Evolutionary conservation across 2,797 vertebrate genomes (phyloP).

Genomic region (Psittacula derbiana): DNA sequence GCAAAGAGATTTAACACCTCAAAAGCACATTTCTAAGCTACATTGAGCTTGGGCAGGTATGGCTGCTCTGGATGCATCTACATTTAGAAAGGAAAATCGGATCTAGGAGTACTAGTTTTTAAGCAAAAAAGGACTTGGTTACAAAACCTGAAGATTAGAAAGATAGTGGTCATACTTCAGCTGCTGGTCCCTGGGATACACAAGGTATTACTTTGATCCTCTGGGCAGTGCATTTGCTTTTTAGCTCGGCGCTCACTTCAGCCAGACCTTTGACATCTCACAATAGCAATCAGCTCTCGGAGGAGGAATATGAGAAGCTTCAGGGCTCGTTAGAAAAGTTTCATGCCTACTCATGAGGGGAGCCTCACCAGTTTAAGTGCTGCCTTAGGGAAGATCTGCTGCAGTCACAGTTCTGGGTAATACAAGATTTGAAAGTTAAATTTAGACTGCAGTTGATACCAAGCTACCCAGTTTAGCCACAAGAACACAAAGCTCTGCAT

Average conservation of each 20-base stretch:
- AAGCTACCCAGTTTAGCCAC: neutral
- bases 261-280: neutral
- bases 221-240: neutral
- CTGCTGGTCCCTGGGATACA: neutral
- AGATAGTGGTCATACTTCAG: neutral
- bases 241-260: neutral
- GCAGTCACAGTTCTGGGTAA: neutral
- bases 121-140: neutral
- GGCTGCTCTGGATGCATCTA: neutral
- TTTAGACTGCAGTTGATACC: neutral
- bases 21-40: neutral
- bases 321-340: neutral
- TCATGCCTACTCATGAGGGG: neutral
- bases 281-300: neutral
- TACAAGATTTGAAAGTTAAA: neutral
- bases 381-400: neutral
- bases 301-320: neutral
- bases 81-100: neutral
- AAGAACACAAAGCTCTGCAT: neutral
- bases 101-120: neutral
- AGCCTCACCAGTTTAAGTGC: neutral
- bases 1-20: neutral
- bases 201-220: neutral
- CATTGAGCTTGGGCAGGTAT: neutral
- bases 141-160: neutral